These are phyloP conservation scores for Agrotis ipsilon DNA, from an alignment of 2,888 invertebrate species.

Conservation along the genomic window DNA sequence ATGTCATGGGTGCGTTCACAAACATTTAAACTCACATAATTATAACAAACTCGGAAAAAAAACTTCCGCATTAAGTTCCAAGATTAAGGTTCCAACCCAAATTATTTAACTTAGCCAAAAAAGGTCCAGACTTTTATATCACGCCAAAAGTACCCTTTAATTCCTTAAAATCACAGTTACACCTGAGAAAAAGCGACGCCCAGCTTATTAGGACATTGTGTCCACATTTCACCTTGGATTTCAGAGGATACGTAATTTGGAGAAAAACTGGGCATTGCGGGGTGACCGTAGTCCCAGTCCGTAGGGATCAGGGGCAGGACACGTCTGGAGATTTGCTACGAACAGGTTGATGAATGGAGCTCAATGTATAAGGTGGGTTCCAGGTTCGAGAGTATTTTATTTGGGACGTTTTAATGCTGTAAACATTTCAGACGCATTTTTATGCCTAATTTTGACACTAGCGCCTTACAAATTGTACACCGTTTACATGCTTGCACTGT, in stretches of 20 bases:
- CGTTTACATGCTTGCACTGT: too few relatives aligned
- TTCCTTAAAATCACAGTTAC: slow-evolving; percentile 43
- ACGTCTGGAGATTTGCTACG: slow-evolving; percentile 70
- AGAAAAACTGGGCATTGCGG: slow-evolving; percentile 54
- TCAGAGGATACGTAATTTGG: slow-evolving; percentile 63
- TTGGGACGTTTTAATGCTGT: slow-evolving; percentile 13
- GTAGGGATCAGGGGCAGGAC: slow-evolving; percentile 65
- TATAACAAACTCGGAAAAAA: too few relatives aligned
- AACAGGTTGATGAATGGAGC: slow-evolving; percentile 75
- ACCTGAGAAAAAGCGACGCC: slow-evolving; percentile 47
- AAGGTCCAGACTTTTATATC: slow-evolving; percentile 27
- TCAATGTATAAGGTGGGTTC: slow-evolving; percentile 44
- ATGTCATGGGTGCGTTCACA: too few relatives aligned
- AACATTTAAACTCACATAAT: too few relatives aligned
- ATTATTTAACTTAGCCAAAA: background rate
- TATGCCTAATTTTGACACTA: too few relatives aligned
- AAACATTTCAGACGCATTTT: too few relatives aligned
- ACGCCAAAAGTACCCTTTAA: slow-evolving; percentile 40
- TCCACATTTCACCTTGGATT: slow-evolving; percentile 68
- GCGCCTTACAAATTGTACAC: too few relatives aligned
- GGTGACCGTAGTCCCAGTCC: slow-evolving; percentile 50
- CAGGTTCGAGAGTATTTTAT: slow-evolving; percentile 16
- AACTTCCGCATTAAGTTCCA: slow-evolving; percentile 11
- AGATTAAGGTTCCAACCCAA: background rate
- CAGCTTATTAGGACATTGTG: slow-evolving; percentile 54